Evolutionary conservation across 1,140 invertebrate genomes (phyloP), one percentile per base, ranked within the genome.

Genomic region (Drosophila biarmipes): DNA sequence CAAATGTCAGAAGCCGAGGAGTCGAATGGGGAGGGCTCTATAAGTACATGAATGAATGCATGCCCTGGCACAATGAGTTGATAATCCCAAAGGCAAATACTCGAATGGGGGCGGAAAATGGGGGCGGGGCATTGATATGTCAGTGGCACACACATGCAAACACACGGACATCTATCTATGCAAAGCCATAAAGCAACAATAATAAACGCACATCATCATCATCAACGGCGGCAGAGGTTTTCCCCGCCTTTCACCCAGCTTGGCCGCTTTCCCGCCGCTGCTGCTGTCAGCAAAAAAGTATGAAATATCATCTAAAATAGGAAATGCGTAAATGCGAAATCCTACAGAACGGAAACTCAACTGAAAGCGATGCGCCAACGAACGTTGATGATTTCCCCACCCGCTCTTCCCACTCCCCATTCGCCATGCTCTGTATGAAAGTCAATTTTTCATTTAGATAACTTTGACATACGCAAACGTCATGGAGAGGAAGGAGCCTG

Each of bases 361-460:
- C 67, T 81, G 78, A 84, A 78, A 78, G 80, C 80, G 66, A 68
- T 56, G 78, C 69, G 71, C 77, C 73, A 66, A 75, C 69, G 73
- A 73, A 55, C 53, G 68, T 45, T 74, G 76, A 73, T 84, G 80
- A 84, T 84, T 82, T 54, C 54, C 59, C 55, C 54, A 42, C 27
- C 11, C 31, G 19, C 42, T 12, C 21, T 40, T 37, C 40, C 40
- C 38, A 46, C 55, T 42, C 45, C 45, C 45, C 49, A n/a, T 51
- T 34, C 54, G 68, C 48, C 46, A 53, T 51, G 63, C 72, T 78
- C 78, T 78, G 71, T 78, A 87, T 82, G 75, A 82, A 87, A 87
- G 82, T 87, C 84, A 87, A 87, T 87, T 87, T 87, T 87, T 87
- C 84, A 87, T 87, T 87, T 87, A 87, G 84, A 87, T 87, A 87